These are phyloP conservation scores for Zaprionus tsacasi DNA, from an alignment of 1,140 invertebrate genomes.

Conservation along the genomic window DNA sequence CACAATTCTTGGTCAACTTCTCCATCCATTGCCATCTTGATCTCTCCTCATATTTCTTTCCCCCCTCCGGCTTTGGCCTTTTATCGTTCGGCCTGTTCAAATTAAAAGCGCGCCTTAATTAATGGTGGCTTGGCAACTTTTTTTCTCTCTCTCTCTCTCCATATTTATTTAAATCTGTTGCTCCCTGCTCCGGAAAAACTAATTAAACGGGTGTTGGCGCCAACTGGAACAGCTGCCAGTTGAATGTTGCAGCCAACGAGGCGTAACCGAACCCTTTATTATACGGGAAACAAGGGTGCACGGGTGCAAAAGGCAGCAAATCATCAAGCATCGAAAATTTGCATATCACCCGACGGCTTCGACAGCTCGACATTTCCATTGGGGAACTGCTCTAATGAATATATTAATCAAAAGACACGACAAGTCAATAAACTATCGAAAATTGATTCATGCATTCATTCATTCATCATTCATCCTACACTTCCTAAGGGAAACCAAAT, in stretches of 20 bases:
- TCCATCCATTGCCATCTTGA: no score
- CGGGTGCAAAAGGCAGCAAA: conserved; percentile 36
- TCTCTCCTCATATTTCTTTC: not conserved
- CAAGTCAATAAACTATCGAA: conserved; percentile 18
- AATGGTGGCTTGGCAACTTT: conserved; percentile 51
- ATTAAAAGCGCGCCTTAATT: conserved; percentile 62
- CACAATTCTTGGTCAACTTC: conserved; percentile 21
- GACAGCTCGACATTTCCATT: conserved; percentile 21
- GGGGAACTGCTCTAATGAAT: conserved; percentile 11
- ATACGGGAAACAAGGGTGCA: not conserved
- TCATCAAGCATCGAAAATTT: conserved; percentile 57
- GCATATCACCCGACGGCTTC: conserved; percentile 38
- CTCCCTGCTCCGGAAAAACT: conserved; percentile 54
- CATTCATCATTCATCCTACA: conserved; percentile 8
- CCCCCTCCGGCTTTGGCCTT: conserved; percentile 2
- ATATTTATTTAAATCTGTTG: conserved; percentile 59
- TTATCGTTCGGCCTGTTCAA: conserved; percentile 32
- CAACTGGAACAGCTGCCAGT: conserved; percentile 26
- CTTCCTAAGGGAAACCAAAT: not conserved
- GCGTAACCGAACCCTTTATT: conserved; percentile 36
- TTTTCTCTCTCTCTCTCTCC: not conserved
- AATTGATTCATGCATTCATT: not conserved
- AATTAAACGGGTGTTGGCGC: conserved; percentile 52
- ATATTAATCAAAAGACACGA: not conserved
- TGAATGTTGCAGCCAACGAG: conserved; percentile 37